phyloP scores from a whole-genome alignment of 2,888 invertebrate genomes.

The Galerucella pusilla region DNA sequence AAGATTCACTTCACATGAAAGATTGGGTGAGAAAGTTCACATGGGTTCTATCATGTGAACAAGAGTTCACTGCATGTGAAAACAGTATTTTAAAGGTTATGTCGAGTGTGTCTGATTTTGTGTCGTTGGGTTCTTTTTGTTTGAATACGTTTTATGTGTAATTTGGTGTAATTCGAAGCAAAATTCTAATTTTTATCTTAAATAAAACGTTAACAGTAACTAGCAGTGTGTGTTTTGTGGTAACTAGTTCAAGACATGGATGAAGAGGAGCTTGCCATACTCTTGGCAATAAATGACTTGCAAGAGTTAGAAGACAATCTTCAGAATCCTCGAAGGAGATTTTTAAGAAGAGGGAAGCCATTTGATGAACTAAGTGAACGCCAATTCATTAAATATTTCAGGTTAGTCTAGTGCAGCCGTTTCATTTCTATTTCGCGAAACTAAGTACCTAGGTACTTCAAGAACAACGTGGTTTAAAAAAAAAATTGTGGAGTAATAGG shows the following conservation, averaged over 20 bases:
- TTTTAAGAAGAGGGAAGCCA: constrained; percentile 3
- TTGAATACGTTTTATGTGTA: too few relatives aligned
- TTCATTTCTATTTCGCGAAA: not conserved
- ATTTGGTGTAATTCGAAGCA: too few relatives aligned
- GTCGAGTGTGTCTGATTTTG: not conserved
- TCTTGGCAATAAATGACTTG: too few relatives aligned
- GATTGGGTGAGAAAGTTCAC: constrained; percentile 3
- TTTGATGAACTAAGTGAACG: constrained; percentile 3
- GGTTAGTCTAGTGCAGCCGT: not conserved
- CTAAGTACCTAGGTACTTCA: not conserved
- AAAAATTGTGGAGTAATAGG: too few relatives aligned
- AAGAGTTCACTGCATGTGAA: not conserved
- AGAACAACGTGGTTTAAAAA: too few relatives aligned
- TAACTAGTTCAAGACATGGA: not conserved
- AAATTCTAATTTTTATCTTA: too few relatives aligned
- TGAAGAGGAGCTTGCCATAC: not conserved
- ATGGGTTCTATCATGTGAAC: constrained; percentile 7
- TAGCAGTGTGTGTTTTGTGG: constrained; percentile 1
- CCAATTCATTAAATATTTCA: not conserved
- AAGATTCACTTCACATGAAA: constrained; percentile 4
- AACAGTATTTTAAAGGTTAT: constrained; percentile 11
- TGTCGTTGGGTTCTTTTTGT: too few relatives aligned
- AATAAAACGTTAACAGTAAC: too few relatives aligned
- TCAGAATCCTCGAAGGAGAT: not conserved
- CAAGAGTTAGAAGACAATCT: too few relatives aligned